These are phyloP conservation scores for Samia ricini DNA, from an alignment of 1,140 invertebrate species.

Conservation along the genomic window DNA sequence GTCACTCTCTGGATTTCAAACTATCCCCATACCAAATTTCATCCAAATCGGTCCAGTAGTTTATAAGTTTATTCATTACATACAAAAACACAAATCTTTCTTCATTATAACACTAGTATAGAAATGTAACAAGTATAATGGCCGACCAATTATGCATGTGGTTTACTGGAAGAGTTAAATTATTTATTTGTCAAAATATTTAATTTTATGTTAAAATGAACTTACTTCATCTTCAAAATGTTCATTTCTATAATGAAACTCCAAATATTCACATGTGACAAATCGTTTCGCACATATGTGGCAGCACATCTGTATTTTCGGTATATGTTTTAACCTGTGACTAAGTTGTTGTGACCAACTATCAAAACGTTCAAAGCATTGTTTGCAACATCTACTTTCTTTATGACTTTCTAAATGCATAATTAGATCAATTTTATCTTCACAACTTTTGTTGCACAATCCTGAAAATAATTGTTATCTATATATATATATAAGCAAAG, in stretches of 20 bases:
- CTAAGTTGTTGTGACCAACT: conserved; percentile 39
- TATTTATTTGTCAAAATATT: not conserved
- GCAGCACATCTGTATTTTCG: conserved; percentile 28
- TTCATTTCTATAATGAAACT: conserved; percentile 46
- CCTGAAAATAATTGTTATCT: conserved; percentile 35
- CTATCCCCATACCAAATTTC: no score
- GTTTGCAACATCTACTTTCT: conserved; percentile 26
- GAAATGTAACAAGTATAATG: no score
- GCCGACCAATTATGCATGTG: no score
- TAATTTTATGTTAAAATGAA: no score
- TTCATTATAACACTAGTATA: no score
- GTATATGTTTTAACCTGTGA: conserved; percentile 52
- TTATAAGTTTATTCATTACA: no score
- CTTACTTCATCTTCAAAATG: conserved; percentile 36
- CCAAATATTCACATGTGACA: conserved; percentile 28
- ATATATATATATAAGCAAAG: not conserved
- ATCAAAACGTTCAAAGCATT: conserved; percentile 32
- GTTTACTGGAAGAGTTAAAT: no score
- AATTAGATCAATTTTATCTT: conserved; percentile 20
- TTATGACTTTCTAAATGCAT: conserved; percentile 38
- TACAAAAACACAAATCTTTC: no score
- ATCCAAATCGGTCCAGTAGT: no score
- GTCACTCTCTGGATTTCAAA: no score
- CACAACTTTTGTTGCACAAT: conserved; percentile 41
- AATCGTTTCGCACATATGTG: conserved; percentile 47